phyloP scores from a whole-genome alignment of 2,113 vertebrate species.

The Sterrhoptilus dennistouni region DNA sequence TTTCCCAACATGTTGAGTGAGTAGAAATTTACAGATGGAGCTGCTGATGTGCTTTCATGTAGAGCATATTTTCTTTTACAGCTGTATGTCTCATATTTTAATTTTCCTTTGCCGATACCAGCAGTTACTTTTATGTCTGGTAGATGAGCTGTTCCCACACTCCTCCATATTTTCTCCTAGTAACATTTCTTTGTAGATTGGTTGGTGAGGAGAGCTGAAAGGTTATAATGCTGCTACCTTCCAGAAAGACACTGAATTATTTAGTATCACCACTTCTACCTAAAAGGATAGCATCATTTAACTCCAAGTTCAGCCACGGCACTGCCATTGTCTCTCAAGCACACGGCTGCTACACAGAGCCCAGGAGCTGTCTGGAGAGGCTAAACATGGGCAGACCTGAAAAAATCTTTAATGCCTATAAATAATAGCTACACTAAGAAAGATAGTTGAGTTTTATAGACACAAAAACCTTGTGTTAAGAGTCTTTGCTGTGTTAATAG shows the following conservation, averaged over 20 bases:
- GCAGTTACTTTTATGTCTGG: constrained; percentile 16
- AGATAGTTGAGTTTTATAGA: background rate
- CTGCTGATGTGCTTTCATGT: constrained; percentile 40
- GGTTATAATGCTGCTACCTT: background rate
- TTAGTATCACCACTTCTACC: background rate
- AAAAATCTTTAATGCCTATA: background rate
- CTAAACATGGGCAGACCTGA: background rate
- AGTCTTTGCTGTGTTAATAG: background rate
- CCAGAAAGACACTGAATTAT: constrained; percentile 43
- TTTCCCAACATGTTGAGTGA: constrained; percentile 1
- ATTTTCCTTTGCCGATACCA: constrained; percentile 28
- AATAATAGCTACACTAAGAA: background rate
- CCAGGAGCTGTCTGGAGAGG: background rate
- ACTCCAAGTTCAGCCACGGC: background rate
- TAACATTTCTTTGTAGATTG: constrained; percentile 32
- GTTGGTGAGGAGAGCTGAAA: constrained; percentile 22
- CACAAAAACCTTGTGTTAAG: background rate
- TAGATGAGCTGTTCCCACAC: background rate
- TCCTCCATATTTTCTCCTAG: constrained; percentile 14
- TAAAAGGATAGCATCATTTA: background rate
- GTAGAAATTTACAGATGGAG: constrained; percentile 20
- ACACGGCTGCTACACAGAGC: background rate
- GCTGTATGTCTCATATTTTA: background rate
- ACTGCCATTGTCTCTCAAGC: background rate
- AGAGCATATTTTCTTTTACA: constrained; percentile 40